phyloP scores from a whole-genome alignment of 92 coral and sea anemone species.

The Muricea muricata region DNA sequence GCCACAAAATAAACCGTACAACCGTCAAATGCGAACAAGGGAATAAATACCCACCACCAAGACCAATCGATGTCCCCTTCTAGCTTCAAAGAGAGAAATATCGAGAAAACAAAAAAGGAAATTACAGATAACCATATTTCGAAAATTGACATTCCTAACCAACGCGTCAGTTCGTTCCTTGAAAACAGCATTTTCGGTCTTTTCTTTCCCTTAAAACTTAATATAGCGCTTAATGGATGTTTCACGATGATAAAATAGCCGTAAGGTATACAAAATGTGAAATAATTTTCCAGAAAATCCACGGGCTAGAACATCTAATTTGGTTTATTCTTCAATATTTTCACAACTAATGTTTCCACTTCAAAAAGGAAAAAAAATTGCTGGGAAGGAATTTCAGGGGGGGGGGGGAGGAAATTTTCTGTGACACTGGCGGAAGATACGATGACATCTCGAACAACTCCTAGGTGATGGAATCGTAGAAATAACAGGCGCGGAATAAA shows the following conservation, averaged over 20 bases:
- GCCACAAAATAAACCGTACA: slow-evolving; percentile 91
- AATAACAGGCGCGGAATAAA: not conserved
- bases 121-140: slow-evolving; percentile 90
- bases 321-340: no score
- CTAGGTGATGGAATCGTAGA: not conserved
- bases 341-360: no score
- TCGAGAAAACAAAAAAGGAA: slow-evolving; percentile 76
- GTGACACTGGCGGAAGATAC: no score
- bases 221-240: no score
- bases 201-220: no score
- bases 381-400: no score
- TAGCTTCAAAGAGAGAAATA: slow-evolving; percentile 84
- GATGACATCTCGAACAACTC: not conserved
- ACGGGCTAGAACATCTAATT: not conserved
- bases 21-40: slow-evolving; percentile 93
- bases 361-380: no score
- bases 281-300: no score
- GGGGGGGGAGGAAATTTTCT: no score
- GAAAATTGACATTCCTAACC: slow-evolving; percentile 96
- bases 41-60: slow-evolving; percentile 97
- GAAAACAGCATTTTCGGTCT: slow-evolving; percentile 70
- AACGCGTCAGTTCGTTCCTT: slow-evolving; percentile 77
- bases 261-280: no score
- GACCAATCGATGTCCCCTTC: slow-evolving; percentile 73
- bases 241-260: no score